A percentile compares a stretch with the other conserved stretches of the same genome.
These are phyloP conservation scores for Crocodylus rhombifer DNA, from an alignment of 2,797 vertebrate genomes.

Conservation along the genomic window DNA sequence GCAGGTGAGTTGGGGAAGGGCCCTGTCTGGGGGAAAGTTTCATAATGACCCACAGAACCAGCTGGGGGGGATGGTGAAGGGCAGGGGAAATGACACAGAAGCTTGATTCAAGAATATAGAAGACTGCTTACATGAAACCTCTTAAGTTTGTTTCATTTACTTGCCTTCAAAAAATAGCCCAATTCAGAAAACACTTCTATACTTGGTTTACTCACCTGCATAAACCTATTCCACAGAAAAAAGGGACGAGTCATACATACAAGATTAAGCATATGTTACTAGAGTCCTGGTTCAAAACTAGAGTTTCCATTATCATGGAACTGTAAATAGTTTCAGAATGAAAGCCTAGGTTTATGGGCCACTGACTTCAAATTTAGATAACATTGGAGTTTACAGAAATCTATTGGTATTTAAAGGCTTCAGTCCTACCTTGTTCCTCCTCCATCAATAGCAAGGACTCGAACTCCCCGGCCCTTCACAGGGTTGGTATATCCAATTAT, in stretches of 20 bases:
- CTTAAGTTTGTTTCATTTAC: not conserved
- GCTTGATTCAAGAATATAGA: not conserved
- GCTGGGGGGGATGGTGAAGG: too few species aligned
- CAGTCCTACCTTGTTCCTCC: constrained; percentile 91
- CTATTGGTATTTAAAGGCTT: not conserved
- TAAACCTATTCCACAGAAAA: not conserved
- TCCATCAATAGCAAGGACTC: constrained; percentile 94
- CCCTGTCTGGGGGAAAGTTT: too few species aligned
- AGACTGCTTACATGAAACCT: not conserved
- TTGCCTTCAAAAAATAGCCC: not conserved
- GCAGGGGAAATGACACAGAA: not conserved
- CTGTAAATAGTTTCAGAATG: not conserved
- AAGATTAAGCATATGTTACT: not conserved
- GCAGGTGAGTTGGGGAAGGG: too few species aligned
- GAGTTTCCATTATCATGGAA: not conserved
- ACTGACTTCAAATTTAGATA: not conserved
- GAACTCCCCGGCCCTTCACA: constrained; percentile 91
- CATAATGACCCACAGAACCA: too few species aligned
- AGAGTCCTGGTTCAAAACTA: not conserved
- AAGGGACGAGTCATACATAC: not conserved
- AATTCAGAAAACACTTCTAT: not conserved
- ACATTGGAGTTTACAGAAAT: not conserved
- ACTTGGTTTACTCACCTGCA: not conserved
- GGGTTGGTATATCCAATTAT: constrained; percentile 92
- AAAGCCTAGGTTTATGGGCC: not conserved